Conservation (phyloP, 2,797 vertebrate species). For the Urocyon cinereoargenteus region DNA sequence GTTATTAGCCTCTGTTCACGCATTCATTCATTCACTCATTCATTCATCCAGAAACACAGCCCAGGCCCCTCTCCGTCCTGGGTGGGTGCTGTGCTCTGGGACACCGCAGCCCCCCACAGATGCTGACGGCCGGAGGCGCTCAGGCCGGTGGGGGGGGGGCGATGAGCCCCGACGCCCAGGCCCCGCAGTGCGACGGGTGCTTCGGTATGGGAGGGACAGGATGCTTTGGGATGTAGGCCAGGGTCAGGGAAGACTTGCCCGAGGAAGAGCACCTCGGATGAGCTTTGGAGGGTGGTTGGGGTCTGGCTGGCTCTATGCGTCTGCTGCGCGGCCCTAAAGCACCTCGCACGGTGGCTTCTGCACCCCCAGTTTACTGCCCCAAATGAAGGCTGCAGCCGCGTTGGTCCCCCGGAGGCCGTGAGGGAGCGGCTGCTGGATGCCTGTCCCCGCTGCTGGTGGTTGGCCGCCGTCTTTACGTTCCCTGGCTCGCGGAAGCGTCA, state of each 20-base stretch:
- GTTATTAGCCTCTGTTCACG: not conserved
- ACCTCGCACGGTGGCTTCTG: not conserved
- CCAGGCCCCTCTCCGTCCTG: not conserved
- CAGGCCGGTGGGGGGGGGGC: not conserved
- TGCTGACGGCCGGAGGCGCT: not conserved
- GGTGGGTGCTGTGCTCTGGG: not conserved
- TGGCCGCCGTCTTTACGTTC: not conserved
- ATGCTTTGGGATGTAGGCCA: not conserved
- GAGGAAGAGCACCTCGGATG: not conserved
- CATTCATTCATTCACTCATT: not conserved
- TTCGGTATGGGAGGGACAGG: not conserved
- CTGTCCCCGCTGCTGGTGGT: no score
- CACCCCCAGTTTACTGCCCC: rapidly evolving
- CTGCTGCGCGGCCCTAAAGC: not conserved
- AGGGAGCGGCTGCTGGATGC: not conserved
- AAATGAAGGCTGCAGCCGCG: not conserved
- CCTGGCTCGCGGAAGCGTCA: not conserved
- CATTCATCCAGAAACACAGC: not conserved
- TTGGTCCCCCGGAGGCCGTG: no score
- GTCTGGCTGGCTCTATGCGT: not conserved
- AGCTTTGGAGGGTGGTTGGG: not conserved
- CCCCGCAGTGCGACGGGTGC: no score
- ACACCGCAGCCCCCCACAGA: no score
- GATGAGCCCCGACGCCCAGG: not conserved
- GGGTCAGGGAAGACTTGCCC: not conserved